Percentiles rank a stretch among this genome's conserved stretches.
phyloP scores from a whole-genome alignment of 1,140 invertebrate species.

The Glomeris maerens region DNA sequence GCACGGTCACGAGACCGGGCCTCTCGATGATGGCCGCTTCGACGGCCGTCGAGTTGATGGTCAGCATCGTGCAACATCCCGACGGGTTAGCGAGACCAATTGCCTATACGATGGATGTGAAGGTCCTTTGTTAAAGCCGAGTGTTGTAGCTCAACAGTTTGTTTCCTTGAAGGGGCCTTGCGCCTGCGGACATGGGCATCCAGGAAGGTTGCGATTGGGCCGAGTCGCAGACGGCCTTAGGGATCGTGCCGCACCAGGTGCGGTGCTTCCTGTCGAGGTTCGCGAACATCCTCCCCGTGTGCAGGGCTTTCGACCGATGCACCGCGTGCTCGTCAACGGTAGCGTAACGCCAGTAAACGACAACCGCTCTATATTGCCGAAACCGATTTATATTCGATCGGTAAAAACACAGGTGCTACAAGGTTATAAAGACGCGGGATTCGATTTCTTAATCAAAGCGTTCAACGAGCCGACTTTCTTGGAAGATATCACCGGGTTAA shows the following conservation, averaged over 20 bases:
- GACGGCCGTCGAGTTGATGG: constrained; percentile 78
- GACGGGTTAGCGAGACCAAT: constrained; percentile 43
- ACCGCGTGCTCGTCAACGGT: constrained; percentile 69
- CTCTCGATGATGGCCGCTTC: constrained; percentile 80
- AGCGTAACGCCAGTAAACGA: constrained; percentile 16
- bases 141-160: neutral
- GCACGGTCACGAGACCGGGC: constrained; percentile 92
- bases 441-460: constrained; percentile 65
- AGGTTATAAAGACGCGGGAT: constrained; percentile 48
- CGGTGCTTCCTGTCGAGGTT: constrained; percentile 73
- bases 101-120: neutral
- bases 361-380: constrained; percentile 4
- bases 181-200: constrained; percentile 4
- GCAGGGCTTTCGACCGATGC: constrained; percentile 70
- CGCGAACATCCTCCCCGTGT: constrained; percentile 63
- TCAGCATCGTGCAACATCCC: constrained; percentile 74
- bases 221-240: constrained; percentile 41
- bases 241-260: constrained; percentile 84
- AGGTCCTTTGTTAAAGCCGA: too few species aligned
- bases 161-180: constrained; percentile 4
- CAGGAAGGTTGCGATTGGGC: constrained; percentile 24
- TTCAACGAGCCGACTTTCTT: constrained; percentile 72
- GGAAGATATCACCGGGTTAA: constrained; percentile 73
- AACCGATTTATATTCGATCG: constrained; percentile 3
- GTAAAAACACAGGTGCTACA: constrained; percentile 41